Base-by-base conservation (phyloP, 2,113 vertebrate species). In the Rhodinocichla rosea region DNA sequence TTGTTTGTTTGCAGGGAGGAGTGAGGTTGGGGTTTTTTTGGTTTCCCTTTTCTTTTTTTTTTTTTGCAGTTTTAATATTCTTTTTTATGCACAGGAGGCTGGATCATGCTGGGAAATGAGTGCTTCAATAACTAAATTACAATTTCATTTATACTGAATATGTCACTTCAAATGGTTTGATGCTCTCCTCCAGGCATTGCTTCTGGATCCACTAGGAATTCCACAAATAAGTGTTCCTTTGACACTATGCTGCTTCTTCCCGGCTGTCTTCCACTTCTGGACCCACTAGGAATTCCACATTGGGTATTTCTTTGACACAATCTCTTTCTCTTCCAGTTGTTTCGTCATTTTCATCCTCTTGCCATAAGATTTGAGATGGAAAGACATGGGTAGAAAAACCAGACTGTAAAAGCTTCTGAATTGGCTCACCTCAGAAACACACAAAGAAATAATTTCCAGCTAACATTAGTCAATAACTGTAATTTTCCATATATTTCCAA, bases 1-100 rank as follows among this genome's bases (percentile, higher is more conserved):
- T 37, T 17, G 13, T 40, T 47, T 39, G 28, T 24, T 47, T 56
- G 18, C 17, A 55, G 17, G 13, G 5, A 4, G 10, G 10, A 14
- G 42, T 2, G 14, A 3, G 10, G 9, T 49, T 35, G 4, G 37
- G 27, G 9, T 11, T 2, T 11, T 19, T 33, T 50, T 32, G 3
- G 0, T 3, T 33, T n/a, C 13, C 6, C 6, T 32, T 20, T 32
- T n/a, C n/a, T 53, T 53, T 4, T 6, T 15, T 23, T 6, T 24
- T 10, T n/a, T 40, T 63, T n/a, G 11, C 6, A 40, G 4, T 49
- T 65, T 32, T 7, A 37, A 10, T n/a, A 3, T 7, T n/a, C 3
- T 50, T 73, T 73, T 62, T 53, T 39, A 13, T 80, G 20, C 15
- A 21, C 1, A 12, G 28, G 7, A 49, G 8, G 9, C 14, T n/a